Base-by-base conservation (phyloP, 2,113 vertebrate genomes). In the Rutilus rutilus region DNA sequence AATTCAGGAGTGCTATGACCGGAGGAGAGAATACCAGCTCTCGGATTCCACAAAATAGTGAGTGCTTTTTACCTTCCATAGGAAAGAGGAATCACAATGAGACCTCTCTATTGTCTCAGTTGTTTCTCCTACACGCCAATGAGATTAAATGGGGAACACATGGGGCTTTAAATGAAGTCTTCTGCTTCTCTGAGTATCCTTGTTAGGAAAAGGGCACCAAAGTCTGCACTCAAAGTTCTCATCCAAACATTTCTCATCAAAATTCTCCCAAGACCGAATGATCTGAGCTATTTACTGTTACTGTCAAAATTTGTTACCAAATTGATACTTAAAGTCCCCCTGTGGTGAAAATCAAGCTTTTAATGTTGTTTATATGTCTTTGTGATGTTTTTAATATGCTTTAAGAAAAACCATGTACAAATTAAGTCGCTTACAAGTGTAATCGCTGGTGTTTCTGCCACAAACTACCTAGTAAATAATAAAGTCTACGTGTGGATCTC, bases 1-100 rank as follows among this genome's bases (percentile, higher is more conserved):
- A 78, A 95, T 96, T 90, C 96, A 96, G 92, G 95, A 96, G 85
- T 97, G 96, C 79, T 97, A 96, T 0, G 90, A 91, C 85, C 92
- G 96, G 47, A 89, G 93, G 90, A 93, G 95, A 89, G 95, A 97
- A 82, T 96, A 95, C 87, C 96, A 99, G 90, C 94, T 97, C 79
- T 97, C 96, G 0, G 96, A 96, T 86, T 97, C 96, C 0, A 87
- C 96, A 88, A 96, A 97, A 89, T 96, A 97, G 95, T 97, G 92
- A 95, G 96, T 96, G 82, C 14, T 36, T 33, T 21, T 15, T 17
- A 33, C 39, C 59, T 33, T 65, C 52, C 54, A 11, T 47, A 21
- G 7, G n/a, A 52, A 30, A 50, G 47, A n/a, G 23, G 21, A 23
- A 6, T 5, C 67, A 42, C 19, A 67, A 21, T 50, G 12, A 50